Conservation (phyloP, 2,888 invertebrate species). For the Apoda limacodes region DNA sequence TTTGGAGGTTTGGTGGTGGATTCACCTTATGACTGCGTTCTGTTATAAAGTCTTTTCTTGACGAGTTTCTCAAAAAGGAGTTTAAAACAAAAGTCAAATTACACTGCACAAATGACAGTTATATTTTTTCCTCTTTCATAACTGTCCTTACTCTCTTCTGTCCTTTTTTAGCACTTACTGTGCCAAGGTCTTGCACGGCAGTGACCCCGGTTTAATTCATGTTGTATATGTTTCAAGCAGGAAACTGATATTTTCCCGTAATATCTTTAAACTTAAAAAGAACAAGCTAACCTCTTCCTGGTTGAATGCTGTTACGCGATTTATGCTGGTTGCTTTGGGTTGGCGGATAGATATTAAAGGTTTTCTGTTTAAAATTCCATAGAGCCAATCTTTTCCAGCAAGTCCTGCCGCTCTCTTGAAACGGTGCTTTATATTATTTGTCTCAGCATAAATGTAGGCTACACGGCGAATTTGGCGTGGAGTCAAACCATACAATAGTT, state of each 20-base stretch:
- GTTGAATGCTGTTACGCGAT: constrained; percentile 25
- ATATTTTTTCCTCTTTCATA: constrained; percentile 19
- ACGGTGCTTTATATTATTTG: not conserved
- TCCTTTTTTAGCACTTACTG: constrained; percentile 26
- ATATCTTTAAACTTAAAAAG: constrained; percentile 21
- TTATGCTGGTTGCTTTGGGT: constrained; percentile 27
- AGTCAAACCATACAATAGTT: constrained; percentile 13
- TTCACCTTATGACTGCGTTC: no score
- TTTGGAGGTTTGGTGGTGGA: no score
- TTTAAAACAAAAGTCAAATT: no score
- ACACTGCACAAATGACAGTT: constrained; percentile 30
- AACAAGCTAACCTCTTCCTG: constrained; percentile 22
- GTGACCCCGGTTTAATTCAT: constrained; percentile 32
- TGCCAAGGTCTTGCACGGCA: constrained; percentile 27
- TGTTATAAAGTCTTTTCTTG: no score
- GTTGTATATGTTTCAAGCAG: constrained; percentile 27
- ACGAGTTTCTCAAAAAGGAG: no score
- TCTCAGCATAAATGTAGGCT: constrained; percentile 11
- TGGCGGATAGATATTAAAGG: constrained; percentile 19
- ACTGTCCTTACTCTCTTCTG: constrained; percentile 29
- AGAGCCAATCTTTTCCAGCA: not conserved
- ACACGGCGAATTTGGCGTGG: constrained; percentile 12
- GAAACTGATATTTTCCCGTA: constrained; percentile 20
- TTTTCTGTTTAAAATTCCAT: constrained; percentile 2
- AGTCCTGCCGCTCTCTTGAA: constrained; percentile 1